Base-by-base conservation (phyloP, 1,140 invertebrate species). In the Drosophila ogumai region DNA sequence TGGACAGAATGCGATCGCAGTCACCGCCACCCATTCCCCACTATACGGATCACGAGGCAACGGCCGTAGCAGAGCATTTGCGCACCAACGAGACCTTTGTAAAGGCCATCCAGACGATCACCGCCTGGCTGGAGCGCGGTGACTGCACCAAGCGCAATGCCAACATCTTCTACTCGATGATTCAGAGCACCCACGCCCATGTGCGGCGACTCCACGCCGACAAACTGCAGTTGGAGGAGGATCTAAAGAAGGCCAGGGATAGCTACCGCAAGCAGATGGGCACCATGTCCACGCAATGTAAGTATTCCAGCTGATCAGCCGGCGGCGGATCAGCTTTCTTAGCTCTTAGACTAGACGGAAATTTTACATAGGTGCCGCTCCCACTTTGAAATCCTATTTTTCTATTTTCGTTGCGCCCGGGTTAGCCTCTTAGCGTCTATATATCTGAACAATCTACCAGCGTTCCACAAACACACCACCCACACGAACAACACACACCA, bases 121-220 rank as follows among this genome's bases (percentile, higher is more conserved):
- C 96, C 0, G 96, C 95, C 0, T 99, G 98, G 98, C 90, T 99
- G 76, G 97, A 98, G 88, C 95, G 97, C 17, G 98, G 98, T 6
- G 97, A 98, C 86, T 98, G 97, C 85, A 97, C 94, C 68, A 98
- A 98, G 92, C 94, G 96, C 54, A 98, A 98, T 92, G 95, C 97
- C 0, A 97, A 97, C 84, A 95, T 94, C 1, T 99, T 99, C 93
- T 99, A 99, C 92, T 97, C 97, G 1, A 96, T 99, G 95, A 97
- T 99, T 61, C 98, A 99, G 93, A 97, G 96, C 15, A 97, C 96
- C 1, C 98, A 99, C 93, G 97, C 97, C 4, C 98, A 99, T 80
- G 96, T 98, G 0, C 94, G 97, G 15, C 93, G 97, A 46, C 93
- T 99, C 3, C 94, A 97, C 36, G 95, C 94, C 46, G 98, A 99